Conservation (phyloP, 2,888 invertebrate species). For the Ophion obscuratus region DNA sequence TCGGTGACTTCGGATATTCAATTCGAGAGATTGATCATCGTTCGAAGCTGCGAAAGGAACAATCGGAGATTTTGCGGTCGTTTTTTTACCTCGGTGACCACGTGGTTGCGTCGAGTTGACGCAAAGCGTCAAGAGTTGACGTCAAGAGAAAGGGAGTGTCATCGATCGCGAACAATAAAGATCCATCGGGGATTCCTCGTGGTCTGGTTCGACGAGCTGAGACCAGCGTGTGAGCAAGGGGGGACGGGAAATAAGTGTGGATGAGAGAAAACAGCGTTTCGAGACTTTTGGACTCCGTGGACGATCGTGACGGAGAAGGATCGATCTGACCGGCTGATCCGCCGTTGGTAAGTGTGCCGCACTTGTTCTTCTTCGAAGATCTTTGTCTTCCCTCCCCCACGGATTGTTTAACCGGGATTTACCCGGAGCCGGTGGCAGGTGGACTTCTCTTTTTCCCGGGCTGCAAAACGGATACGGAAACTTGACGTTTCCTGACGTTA, state of each 20-base stretch:
- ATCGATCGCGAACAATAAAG: constrained; percentile 35
- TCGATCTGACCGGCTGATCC: constrained; percentile 69
- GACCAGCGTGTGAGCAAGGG: constrained; percentile 3
- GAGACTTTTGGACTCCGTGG: constrained; percentile 22
- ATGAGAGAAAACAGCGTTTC: constrained; percentile 17
- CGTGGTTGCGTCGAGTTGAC: constrained; percentile 27
- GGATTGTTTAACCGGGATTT: constrained; percentile 32
- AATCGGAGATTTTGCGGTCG: constrained; percentile 1
- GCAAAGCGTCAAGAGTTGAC: neutral
- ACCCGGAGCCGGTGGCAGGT: constrained; percentile 34
- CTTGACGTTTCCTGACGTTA: neutral
- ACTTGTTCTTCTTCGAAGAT: constrained; percentile 9
- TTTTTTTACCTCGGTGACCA: constrained; percentile 48
- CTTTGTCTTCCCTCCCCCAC: constrained; percentile 12
- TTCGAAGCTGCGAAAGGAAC: neutral
- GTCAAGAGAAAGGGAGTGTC: neutral
- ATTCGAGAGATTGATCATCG: neutral
- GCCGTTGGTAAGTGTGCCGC: constrained; percentile 74
- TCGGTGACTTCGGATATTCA: neutral
- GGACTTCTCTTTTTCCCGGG: constrained; percentile 15
- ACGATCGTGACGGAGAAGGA: constrained; percentile 63
- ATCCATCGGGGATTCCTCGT: neutral
- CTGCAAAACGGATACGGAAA: neutral
- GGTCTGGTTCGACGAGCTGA: neutral
- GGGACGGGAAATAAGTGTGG: constrained; percentile 1